These are phyloP conservation scores for Oxycera nigricornis DNA, from an alignment of 2,888 invertebrate genomes.

Conservation along the genomic window DNA sequence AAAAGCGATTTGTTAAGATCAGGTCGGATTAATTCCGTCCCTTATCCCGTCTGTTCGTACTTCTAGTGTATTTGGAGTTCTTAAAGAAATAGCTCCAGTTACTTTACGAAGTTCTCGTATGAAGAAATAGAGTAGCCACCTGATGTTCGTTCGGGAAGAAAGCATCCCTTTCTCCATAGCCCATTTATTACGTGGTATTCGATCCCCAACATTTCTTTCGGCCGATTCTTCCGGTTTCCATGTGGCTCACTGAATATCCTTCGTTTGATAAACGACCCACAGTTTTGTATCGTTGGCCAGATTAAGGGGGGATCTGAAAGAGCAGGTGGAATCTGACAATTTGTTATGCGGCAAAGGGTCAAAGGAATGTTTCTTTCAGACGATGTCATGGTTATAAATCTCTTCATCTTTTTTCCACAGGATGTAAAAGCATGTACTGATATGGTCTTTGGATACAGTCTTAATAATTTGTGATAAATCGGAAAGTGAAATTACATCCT, in stretches of 20 bases:
- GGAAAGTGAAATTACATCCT: no score
- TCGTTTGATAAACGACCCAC: constrained; percentile 37
- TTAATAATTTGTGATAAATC: no score
- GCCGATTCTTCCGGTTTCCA: constrained; percentile 29
- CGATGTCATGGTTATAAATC: constrained; percentile 38
- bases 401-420: background rate
- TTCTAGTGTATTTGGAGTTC: background rate
- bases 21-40: constrained; percentile 31
- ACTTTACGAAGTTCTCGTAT: background rate
- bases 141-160: constrained; percentile 19
- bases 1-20: constrained; percentile 42
- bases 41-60: background rate
- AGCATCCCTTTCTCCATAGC: background rate
- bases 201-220: constrained; percentile 22
- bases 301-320: background rate
- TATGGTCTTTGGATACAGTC: background rate
- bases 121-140: constrained; percentile 31
- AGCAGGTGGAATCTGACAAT: constrained; percentile 11
- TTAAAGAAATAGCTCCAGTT: constrained; percentile 8
- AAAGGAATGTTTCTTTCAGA: constrained; percentile 25
- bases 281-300: constrained; percentile 1
- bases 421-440: background rate
- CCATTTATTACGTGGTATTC: background rate
- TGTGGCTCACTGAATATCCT: constrained; percentile 24
- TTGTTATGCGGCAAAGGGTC: constrained; percentile 35